Base-by-base conservation (phyloP, 2,797 vertebrate species). In the Mastacembelus armatus region DNA sequence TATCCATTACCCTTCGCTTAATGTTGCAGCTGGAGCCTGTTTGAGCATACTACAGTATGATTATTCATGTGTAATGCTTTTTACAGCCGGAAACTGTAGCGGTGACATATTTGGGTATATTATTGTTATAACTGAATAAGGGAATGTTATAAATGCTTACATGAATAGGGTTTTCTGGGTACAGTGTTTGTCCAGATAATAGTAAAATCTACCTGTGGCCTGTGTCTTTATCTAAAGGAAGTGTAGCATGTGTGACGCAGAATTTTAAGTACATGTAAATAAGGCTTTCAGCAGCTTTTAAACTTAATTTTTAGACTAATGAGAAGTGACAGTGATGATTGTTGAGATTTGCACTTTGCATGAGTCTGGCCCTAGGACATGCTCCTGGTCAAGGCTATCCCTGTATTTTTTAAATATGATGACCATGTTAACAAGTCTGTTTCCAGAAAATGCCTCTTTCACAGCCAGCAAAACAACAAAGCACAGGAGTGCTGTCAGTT, bases 271-370 rank as follows among this genome's bases (percentile, higher is more conserved):
- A n/a, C n/a, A n/a, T n/a, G n/a, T n/a, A n/a, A n/a, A n/a, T n/a
- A n/a, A n/a, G n/a, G n/a, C 35, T 50, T 51, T 39, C 27, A 35
- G 30, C 4, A 14, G 26, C 24, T 55, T 62, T 68, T 40, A 40
- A 61, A 50, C 44, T 4, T 1, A 7, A 33, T 59, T 21, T 55
- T n/a, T 30, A 26, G 38, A 56, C n/a, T n/a, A n/a, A n/a, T n/a
- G n/a, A 38, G 33, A 59, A 62, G 39, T 61, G 75, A 75, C 77
- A 79, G 70, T 57, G 66, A 70, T 62, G 63, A 51, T 75, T 68
- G 72, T 64, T 60, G 35, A 72, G 42, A 70, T 77, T 75, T 78
- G 62, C 66, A 61, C 56, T 57, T 71, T 71, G 70, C 64, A 70
- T 58, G 51, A 78, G 55, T 73, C 78, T 74, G 35, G 63, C 74